These are phyloP conservation scores for Dipodomys stephensi DNA, from an alignment of 2,113 vertebrate genomes.

Conservation along the genomic window DNA sequence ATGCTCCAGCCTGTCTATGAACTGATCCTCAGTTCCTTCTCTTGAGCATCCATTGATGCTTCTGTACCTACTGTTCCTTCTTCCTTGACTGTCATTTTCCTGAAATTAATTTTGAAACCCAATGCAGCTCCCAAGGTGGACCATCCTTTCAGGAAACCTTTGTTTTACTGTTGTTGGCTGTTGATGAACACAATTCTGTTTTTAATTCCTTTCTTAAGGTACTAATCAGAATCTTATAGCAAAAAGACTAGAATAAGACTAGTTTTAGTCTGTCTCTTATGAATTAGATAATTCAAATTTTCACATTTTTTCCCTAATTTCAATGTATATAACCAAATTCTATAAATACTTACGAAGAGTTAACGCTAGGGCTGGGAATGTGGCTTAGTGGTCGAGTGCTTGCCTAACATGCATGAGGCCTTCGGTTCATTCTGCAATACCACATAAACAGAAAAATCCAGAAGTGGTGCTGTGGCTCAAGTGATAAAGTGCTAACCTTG, in stretches of 20 bases:
- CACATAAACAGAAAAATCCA: too few species aligned
- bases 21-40: background rate
- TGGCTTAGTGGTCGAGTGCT: too few species aligned
- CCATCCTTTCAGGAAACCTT: background rate
- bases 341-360: background rate
- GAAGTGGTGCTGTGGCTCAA: too few species aligned
- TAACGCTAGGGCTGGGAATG: too few species aligned
- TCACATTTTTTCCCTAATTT: background rate
- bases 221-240: background rate
- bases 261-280: background rate
- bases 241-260: background rate
- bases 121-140: background rate
- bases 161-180: background rate
- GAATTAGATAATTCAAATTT: background rate
- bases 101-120: conserved; percentile 13
- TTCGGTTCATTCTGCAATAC: too few species aligned
- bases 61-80: background rate
- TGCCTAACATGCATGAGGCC: too few species aligned
- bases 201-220: background rate
- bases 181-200: background rate
- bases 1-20: background rate
- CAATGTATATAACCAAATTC: conserved; percentile 8
- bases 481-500: too few species aligned
- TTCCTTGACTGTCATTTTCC: background rate
- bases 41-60: background rate